Percentiles rank a stretch among this genome's conserved stretches.
Evolutionary conservation across 2,113 vertebrate genomes (phyloP).

Genomic region (Pachypanchax playfairii): DNA sequence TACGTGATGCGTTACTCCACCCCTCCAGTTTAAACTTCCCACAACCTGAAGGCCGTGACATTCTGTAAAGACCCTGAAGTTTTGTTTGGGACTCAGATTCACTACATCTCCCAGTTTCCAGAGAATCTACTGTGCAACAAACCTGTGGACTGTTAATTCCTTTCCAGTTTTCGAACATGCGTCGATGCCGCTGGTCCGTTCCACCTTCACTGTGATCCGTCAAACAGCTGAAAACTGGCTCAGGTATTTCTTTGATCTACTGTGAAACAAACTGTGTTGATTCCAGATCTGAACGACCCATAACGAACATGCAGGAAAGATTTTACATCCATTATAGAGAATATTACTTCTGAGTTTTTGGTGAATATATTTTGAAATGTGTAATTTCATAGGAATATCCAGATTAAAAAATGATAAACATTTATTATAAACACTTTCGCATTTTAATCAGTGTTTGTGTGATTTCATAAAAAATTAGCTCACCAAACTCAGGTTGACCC

Average conservation of each 20-base stretch:
- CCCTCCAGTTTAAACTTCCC: constrained; percentile 81
- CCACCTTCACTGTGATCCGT: constrained; percentile 66
- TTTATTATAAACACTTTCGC: constrained; percentile 22
- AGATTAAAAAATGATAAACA: neutral
- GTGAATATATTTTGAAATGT: neutral
- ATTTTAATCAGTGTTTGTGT: constrained; percentile 9
- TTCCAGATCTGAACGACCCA: constrained; percentile 18
- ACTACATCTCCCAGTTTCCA: constrained; percentile 13
- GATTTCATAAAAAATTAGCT: constrained; percentile 23
- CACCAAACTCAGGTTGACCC: constrained; percentile 49
- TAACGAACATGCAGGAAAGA: neutral
- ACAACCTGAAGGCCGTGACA: constrained; percentile 32
- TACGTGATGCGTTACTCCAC: constrained; percentile 89
- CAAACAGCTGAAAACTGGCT: constrained; percentile 71
- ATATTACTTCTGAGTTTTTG: neutral
- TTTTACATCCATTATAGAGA: neutral
- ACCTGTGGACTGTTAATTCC: constrained; percentile 28
- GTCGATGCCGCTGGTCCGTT: constrained; percentile 52
- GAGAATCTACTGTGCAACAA: constrained; percentile 16
- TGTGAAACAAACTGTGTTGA: constrained; percentile 69
- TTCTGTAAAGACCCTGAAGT: constrained; percentile 18
- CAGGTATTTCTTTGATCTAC: constrained; percentile 81
- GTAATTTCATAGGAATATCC: neutral
- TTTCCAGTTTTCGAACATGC: constrained; percentile 30
- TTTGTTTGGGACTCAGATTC: constrained; percentile 22